Base-by-base conservation (phyloP, 2,113 vertebrate genomes). In the Nerophis ophidion region DNA sequence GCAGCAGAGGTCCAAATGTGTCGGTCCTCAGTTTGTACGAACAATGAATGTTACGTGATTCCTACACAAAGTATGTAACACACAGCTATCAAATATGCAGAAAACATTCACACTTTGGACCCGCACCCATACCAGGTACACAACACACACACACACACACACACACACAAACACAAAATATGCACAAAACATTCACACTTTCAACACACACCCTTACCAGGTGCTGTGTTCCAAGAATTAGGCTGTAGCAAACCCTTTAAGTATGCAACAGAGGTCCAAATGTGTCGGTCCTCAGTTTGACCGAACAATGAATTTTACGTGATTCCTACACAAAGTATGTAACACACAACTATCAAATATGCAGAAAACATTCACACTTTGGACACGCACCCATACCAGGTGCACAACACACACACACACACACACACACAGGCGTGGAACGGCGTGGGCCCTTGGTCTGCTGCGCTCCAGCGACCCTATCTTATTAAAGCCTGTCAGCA, bases 401-500 rank as follows among this genome's bases (percentile, higher is more conserved):
- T 13, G 50, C 17, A 66, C 55, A 62, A 53, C 26, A 61, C 57
- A 62, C 64, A 58, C 71, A 59, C 56, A 48, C 61, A 60, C 66
- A 61, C 54, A 61, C 66, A 71, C 65, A 66, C 59, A 60, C 15
- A 73, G 62, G 70, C 64, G 60, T 78, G 63, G 57, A 63, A 56
- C 68, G 53, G 61, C 76, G 66, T 49, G 81, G 76, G 45, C 70
- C 68, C 73, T 81, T 61, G 51, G 70, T 87, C 80, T 76, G 79
- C 78, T 51, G 82, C 87, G 81, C 85, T 89, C 86, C 84, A 85
- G 63, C 83, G 71, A 84, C 81, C 84, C 82, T 79, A 84, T 88
- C 87, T 89, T 90, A 91, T 90, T 90, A 91, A 90, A 89, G 78
- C 75, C 82, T 86, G 89, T 86, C 84, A 85, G 89, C 83, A 81